A percentile compares a stretch with the other conserved stretches of the same genome.
Conservation (phyloP, 2,797 vertebrate genomes). For the Dallia pectoralis region DNA sequence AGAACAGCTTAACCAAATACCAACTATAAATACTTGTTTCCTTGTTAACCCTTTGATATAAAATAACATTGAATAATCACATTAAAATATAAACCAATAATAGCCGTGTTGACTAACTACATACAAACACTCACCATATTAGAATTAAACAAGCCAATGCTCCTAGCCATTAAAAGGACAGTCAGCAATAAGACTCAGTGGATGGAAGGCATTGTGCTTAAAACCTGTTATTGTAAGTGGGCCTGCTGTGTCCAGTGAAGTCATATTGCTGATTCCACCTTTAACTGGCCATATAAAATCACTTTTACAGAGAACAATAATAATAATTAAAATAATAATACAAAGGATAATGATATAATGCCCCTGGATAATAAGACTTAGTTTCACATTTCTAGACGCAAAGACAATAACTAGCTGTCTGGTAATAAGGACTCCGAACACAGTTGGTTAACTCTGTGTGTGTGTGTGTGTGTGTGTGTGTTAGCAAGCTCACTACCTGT, state of each 20-base stretch:
- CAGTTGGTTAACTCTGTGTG: conserved; percentile 3
- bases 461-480: neutral
- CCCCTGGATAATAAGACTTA: conserved; percentile 58
- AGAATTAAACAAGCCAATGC: neutral
- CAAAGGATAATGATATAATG: conserved; percentile 62
- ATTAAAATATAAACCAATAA: conserved; percentile 44
- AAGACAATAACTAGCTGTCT: conserved; percentile 64
- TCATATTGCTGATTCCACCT: neutral
- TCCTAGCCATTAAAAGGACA: neutral
- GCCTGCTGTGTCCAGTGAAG: neutral
- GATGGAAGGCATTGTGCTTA: too few species aligned
- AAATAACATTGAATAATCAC: conserved; percentile 47
- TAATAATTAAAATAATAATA: conserved; percentile 38
- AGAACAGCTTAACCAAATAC: conserved; percentile 1
- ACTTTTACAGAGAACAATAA: conserved; percentile 18
- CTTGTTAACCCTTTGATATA: conserved; percentile 51
- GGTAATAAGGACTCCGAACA: conserved; percentile 30
- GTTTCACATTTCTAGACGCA: conserved; percentile 75
- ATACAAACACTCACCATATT: neutral
- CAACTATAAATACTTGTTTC: conserved; percentile 55
- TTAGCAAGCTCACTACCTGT: conserved; percentile 47
- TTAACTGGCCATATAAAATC: neutral
- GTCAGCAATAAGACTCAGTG: too few species aligned
- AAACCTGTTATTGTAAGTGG: too few species aligned
- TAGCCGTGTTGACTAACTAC: neutral